These are phyloP conservation scores for Pegoplata infirma DNA, from an alignment of 2,888 invertebrate genomes.

Conservation along the genomic window DNA sequence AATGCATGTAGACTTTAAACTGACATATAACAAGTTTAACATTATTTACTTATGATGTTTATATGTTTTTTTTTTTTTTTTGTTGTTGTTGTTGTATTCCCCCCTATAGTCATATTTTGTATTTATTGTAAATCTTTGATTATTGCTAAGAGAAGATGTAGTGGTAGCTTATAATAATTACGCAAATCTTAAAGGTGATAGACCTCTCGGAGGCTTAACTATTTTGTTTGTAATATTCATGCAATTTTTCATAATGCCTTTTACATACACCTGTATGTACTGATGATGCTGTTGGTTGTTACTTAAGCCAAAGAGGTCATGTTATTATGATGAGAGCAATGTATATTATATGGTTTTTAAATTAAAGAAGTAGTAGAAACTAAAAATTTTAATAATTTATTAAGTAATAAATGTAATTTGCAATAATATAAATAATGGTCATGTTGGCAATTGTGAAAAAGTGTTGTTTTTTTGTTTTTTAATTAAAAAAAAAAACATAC, in stretches of 20 bases:
- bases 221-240: conserved; percentile 34
- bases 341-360: conserved; percentile 23
- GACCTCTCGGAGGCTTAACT: conserved; percentile 56
- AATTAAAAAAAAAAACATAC: background rate
- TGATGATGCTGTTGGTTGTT: conserved; percentile 32
- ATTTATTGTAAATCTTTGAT: conserved; percentile 35
- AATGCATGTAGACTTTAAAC: conserved; percentile 39
- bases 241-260: conserved; percentile 21
- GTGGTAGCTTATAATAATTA: conserved; percentile 54
- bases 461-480: too few species aligned
- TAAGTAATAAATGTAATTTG: conserved; percentile 40
- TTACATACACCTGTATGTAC: conserved; percentile 25
- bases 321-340: conserved; percentile 48
- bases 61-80: background rate
- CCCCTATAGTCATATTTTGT: background rate
- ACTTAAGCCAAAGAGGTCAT: conserved; percentile 56
- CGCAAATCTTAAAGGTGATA: conserved; percentile 61
- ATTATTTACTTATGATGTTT: conserved; percentile 24
- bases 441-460: background rate
- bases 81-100: too few species aligned
- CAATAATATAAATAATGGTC: background rate
- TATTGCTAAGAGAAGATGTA: conserved; percentile 21
- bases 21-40: conserved; percentile 46
- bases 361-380: conserved; percentile 8
- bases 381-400: conserved; percentile 34